Percentiles rank a stretch among this genome's conserved stretches.
These are phyloP conservation scores for Callorhinus ursinus DNA, from an alignment of 2,113 vertebrate genomes.

Conservation along the genomic window DNA sequence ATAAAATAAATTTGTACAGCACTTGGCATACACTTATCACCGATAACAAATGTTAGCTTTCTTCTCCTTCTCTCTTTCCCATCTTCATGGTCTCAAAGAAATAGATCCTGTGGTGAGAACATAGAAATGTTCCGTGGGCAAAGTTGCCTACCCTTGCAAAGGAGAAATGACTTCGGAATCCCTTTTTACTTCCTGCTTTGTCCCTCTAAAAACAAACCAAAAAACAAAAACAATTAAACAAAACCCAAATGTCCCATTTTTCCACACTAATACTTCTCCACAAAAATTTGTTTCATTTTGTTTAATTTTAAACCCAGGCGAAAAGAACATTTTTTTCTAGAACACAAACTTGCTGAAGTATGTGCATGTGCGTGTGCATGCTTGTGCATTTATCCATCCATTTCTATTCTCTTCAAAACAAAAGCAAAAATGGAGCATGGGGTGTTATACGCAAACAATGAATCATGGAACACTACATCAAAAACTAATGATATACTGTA, in stretches of 20 bases:
- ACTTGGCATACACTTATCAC: neutral
- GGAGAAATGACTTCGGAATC: neutral
- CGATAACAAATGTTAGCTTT: neutral
- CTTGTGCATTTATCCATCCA: neutral
- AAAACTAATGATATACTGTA: too few relatives aligned
- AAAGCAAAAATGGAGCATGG: neutral
- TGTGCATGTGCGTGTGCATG: neutral
- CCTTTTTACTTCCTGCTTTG: neutral
- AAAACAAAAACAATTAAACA: neutral
- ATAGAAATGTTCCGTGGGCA: neutral
- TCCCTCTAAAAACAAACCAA: neutral
- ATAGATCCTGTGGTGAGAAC: neutral
- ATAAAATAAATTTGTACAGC: neutral
- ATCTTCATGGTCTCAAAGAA: neutral
- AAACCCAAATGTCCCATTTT: neutral
- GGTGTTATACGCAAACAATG: too few relatives aligned
- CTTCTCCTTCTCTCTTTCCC: neutral
- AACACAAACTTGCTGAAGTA: neutral
- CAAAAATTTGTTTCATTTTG: neutral
- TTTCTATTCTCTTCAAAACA: neutral
- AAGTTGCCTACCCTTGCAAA: neutral
- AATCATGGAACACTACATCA: too few relatives aligned
- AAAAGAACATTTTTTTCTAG: neutral
- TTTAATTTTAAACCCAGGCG: neutral
- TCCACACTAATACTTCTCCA: neutral